Evolutionary conservation across 2,113 vertebrate species (phyloP), one percentile per base, ranked within the genome.

Genomic region (Catharus bicknelli): DNA sequence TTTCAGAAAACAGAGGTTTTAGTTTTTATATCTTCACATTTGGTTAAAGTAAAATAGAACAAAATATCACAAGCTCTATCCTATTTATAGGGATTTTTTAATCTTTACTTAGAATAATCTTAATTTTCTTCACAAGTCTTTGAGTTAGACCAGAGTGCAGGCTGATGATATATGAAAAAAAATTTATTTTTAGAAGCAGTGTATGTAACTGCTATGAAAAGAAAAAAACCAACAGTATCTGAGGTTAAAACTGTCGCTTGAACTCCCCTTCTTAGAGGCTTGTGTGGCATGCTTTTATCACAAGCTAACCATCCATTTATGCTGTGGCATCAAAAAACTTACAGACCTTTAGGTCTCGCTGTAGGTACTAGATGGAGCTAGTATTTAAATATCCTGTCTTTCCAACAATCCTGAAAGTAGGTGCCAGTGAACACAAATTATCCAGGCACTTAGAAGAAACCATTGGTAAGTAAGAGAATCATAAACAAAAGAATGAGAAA

Each of bases 31-130:
- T 72, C 32, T 72, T 76, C 2, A 2, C 30, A 89, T 75, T 81
- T 16, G 17, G 29, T 22, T 66, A 29, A 74, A 90, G 63, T 38
- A 64, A 88, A 91, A 61, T 22, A 48, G 22, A 83, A 55, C 9
- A 73, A 78, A 89, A 55, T 48, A 84, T 29, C 84, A 40, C 50
- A 83, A 55, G 25, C 58, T 76, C 50, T 69, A 4, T n/a, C 21
- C 27, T 82, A 25, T 69, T 91, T 80, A 76, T 67, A 74, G 59
- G 42, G 14, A 13, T 55, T 40, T 30, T 48, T 79, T 61, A 5
- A 59, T 36, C 47, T 92, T 91, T 85, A 30, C 67, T 91, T 67
- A 66, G 70, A 87, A 66, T 79, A 79, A 76, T 87, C 50, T 87
- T 55, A 30, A 55, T 36, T 79, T 88, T 43, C 48, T 88, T 80